These are phyloP conservation scores for Pantelozetes paolii DNA, from an alignment of 2,888 invertebrate genomes.

Conservation along the genomic window DNA sequence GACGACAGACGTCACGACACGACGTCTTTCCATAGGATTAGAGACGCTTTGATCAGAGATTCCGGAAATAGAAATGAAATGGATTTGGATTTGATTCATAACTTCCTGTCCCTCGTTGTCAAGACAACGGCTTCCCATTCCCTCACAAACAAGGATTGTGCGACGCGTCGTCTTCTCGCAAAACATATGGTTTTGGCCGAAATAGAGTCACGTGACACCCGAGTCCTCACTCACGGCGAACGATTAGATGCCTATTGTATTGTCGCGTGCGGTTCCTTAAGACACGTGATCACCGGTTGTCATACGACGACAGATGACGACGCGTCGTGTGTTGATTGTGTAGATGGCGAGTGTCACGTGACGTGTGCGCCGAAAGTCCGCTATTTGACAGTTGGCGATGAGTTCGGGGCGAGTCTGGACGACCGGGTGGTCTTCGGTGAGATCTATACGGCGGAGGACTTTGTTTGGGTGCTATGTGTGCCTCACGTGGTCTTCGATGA, in stretches of 20 bases:
- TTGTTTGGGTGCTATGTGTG: constrained; percentile 41
- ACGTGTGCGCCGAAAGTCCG: not conserved
- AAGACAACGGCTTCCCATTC: not conserved
- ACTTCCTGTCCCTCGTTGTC: constrained; percentile 16
- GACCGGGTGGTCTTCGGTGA: constrained; percentile 41
- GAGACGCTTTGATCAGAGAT: constrained; percentile 38
- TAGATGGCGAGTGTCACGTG: not conserved
- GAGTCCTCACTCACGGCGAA: constrained; percentile 39
- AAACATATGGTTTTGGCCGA: constrained; percentile 40
- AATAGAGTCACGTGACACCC: constrained; percentile 40
- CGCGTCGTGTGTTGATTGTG: constrained; percentile 10
- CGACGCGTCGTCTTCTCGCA: constrained; percentile 37
- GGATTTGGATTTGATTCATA: constrained; percentile 35
- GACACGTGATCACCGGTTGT: constrained; percentile 27
- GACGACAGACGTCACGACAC: not conserved
- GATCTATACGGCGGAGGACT: constrained; percentile 39
- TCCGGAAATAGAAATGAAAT: constrained; percentile 29
- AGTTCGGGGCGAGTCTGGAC: constrained; percentile 38
- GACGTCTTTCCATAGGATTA: not conserved
- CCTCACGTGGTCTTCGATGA: constrained; percentile 40
- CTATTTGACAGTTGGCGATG: constrained; percentile 39
- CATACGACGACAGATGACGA: not conserved
- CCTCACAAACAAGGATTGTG: not conserved
- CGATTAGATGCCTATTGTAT: constrained; percentile 42
- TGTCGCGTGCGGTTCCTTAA: constrained; percentile 36